Evolutionary conservation across 2,113 vertebrate genomes (phyloP).

Genomic region (Aegithalos caudatus): DNA sequence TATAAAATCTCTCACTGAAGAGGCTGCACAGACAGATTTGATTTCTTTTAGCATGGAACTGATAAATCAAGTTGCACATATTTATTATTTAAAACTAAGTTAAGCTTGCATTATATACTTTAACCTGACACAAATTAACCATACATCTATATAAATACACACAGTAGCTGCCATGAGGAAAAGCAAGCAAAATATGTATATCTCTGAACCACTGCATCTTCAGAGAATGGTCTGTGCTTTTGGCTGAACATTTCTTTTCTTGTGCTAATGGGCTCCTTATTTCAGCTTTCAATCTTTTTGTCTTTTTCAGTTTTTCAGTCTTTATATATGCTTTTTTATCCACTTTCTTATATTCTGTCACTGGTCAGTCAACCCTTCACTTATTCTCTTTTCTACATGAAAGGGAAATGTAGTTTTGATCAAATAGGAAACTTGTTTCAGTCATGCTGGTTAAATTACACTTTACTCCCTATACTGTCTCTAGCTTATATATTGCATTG

Average conservation of each 20-base stretch:
- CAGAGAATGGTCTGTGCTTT: neutral
- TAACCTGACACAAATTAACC: neutral
- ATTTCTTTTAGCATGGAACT: neutral
- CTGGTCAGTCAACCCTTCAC: neutral
- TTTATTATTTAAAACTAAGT: neutral
- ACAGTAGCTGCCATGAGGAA: neutral
- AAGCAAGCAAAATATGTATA: neutral
- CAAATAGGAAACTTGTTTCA: neutral
- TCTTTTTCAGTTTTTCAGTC: neutral
- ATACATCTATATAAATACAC: neutral
- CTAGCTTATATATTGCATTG: neutral
- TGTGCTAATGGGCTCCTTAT: neutral
- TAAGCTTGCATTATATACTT: neutral
- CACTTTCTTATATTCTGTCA: neutral
- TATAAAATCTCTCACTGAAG: neutral
- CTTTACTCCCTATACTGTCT: neutral
- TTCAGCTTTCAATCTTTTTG: neutral
- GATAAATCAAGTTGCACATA: neutral
- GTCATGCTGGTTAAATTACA: neutral
- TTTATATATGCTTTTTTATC: neutral
- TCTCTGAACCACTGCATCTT: neutral
- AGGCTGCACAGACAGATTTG: accelerated
- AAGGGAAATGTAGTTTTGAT: neutral
- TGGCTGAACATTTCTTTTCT: neutral
- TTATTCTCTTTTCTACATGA: neutral